Percentiles rank a stretch among this genome's conserved stretches.
These are phyloP conservation scores for Platyura marginata DNA, from an alignment of 1,140 invertebrate species.

Conservation along the genomic window DNA sequence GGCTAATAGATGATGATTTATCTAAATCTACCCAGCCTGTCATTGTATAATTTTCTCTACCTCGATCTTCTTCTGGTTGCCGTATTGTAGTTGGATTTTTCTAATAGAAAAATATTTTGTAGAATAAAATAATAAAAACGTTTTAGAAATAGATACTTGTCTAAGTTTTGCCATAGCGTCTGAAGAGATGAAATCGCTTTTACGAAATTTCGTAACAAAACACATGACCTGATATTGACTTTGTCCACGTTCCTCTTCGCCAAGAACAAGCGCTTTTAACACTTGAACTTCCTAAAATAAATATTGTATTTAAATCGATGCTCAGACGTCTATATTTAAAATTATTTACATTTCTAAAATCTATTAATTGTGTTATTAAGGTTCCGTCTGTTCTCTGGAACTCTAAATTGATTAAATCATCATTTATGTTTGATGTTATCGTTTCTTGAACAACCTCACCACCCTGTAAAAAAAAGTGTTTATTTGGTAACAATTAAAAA, in stretches of 20 bases:
- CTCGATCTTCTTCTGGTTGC: conserved; percentile 74
- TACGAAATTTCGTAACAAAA: conserved; percentile 75
- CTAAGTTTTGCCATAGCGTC: conserved; percentile 95
- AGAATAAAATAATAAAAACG: too few relatives aligned
- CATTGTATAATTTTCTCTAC: conserved; percentile 59
- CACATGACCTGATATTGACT: conserved; percentile 81
- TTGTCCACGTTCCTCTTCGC: conserved; percentile 85
- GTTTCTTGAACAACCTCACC: conserved; percentile 85
- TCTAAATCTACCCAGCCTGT: conserved; percentile 55
- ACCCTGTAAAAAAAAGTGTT: conserved; percentile 38
- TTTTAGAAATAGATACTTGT: conserved; percentile 45
- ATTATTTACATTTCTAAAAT: conserved; percentile 76
- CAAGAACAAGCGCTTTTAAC: conserved; percentile 75
- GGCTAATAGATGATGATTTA: conserved; percentile 49
- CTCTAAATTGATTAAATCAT: conserved; percentile 74
- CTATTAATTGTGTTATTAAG: conserved; percentile 76
- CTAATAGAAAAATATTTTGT: too few relatives aligned
- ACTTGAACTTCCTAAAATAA: conserved; percentile 75
- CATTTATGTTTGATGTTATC: conserved; percentile 74
- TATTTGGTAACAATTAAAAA: too few relatives aligned
- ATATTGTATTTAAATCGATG: too few relatives aligned
- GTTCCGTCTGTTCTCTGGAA: conserved; percentile 82
- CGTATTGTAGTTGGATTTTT: conserved; percentile 69
- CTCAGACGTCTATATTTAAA: too few relatives aligned
- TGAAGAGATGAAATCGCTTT: conserved; percentile 84